These are phyloP conservation scores for Ptilorrhoa leucosticta DNA, from an alignment of 2,113 vertebrate genomes.

Conservation along the genomic window DNA sequence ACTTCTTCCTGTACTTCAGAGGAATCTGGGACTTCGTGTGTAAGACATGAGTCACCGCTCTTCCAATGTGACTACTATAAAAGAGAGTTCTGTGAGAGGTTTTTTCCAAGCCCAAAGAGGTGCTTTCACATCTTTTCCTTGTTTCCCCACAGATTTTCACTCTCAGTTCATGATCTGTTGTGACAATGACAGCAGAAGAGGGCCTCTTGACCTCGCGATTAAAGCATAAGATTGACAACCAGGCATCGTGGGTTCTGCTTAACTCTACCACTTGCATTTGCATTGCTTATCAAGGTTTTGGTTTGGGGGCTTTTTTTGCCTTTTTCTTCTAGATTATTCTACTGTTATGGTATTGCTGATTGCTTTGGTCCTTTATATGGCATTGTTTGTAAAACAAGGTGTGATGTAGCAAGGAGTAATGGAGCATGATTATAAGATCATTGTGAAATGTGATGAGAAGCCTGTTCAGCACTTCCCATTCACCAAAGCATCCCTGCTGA, in stretches of 20 bases:
- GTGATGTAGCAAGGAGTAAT: neutral
- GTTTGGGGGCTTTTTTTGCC: neutral
- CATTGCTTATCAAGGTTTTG: conserved; percentile 21
- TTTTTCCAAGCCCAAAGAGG: neutral
- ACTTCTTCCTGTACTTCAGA: neutral
- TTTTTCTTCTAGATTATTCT: conserved; percentile 26
- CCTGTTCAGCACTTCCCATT: conserved; percentile 21
- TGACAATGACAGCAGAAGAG: conserved; percentile 66
- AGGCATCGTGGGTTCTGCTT: conserved; percentile 59
- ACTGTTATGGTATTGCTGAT: neutral
- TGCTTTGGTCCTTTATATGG: conserved; percentile 8
- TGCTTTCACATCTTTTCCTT: conserved; percentile 63
- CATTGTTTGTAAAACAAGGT: conserved; percentile 45
- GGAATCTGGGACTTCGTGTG: neutral
- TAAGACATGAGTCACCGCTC: neutral
- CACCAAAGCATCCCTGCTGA: conserved; percentile 8
- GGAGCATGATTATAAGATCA: neutral
- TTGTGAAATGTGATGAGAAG: conserved; percentile 13
- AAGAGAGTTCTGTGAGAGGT: neutral
- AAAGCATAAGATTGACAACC: conserved; percentile 64
- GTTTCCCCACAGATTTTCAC: conserved; percentile 67
- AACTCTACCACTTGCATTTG: conserved; percentile 49
- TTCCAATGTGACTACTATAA: neutral
- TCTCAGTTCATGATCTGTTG: conserved; percentile 65
- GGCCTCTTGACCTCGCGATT: conserved; percentile 56